These are phyloP conservation scores for Procambarus virginalis DNA, from an alignment of 1,140 invertebrate species.

Conservation along the genomic window DNA sequence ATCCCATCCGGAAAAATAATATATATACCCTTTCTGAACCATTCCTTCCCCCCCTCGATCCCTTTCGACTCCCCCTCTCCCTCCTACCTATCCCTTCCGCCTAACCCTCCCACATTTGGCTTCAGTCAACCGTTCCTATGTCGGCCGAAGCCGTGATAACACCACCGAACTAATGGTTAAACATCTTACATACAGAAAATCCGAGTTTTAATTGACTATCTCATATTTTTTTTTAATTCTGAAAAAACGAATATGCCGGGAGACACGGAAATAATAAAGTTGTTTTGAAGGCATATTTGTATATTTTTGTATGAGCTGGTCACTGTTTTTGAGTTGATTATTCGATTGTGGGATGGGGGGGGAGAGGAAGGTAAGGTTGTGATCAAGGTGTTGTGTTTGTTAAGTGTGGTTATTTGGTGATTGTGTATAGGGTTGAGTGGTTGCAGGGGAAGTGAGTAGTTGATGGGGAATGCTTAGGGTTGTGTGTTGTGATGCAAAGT, in stretches of 20 bases:
- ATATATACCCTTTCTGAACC: too few relatives aligned
- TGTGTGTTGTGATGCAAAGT: too few relatives aligned
- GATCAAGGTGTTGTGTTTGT: too few relatives aligned
- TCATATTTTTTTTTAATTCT: not conserved
- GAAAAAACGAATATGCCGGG: not conserved
- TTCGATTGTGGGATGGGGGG: too few relatives aligned
- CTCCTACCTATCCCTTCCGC: not conserved
- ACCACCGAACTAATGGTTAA: not conserved
- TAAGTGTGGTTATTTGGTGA: too few relatives aligned
- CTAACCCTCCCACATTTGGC: not conserved
- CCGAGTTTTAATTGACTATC: constrained; percentile 5
- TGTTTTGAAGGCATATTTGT: not conserved
- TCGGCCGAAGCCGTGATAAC: not conserved
- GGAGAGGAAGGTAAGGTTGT: too few relatives aligned
- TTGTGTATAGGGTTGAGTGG: too few relatives aligned
- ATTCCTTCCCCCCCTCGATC: too few relatives aligned
- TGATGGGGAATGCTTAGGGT: too few relatives aligned
- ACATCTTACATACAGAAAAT: not conserved
- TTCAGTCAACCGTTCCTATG: not conserved
- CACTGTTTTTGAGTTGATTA: not conserved
- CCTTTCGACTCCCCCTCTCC: not conserved
- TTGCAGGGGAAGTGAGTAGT: too few relatives aligned
- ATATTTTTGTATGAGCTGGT: not conserved
- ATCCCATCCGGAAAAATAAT: too few relatives aligned
- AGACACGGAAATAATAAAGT: not conserved